Evolutionary conservation across 2,113 vertebrate species (phyloP), one percentile per base, ranked within the genome.

Genomic region (Archilochus colubris): DNA sequence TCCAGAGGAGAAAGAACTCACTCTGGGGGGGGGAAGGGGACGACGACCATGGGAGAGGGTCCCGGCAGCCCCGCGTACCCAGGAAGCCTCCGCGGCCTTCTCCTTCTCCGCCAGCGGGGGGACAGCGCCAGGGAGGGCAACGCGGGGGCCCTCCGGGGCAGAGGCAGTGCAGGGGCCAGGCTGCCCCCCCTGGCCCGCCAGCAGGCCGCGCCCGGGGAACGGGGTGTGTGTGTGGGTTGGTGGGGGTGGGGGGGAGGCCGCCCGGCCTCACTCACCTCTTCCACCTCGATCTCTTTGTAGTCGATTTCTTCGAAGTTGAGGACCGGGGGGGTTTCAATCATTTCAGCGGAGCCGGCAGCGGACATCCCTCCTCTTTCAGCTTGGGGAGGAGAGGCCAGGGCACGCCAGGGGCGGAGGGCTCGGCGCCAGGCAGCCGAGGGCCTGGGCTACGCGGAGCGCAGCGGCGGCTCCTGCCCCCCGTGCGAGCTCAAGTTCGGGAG

Each of bases 281-380:
- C 99, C 83, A 99, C 99, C 59, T 99, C 98, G 93, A 99, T 99
- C 93, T 99, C 99, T 92, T 98, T 98, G 97, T 99, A 99, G 89
- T 99, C 99, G 66, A 99, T 99, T 95, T 99, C 99, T 97, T 99
- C 99, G 95, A 99, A 99, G 82, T 99, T 99, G 97, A 99, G 99
- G 89, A 99, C 98, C 82, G 99, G 98, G 63, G 99, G 96, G 74
- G 98, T 99, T 97, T 99, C 99, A 91, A 99, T 98, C 99, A 99
- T 99, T 63, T 99, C 99, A 97, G 97, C 98, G n/a, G 98, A 97
- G 86, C 95, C 96, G 84, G 97, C 97, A 95, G 97, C 97, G 89
- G 98, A 98, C 97, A 98, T 99, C 97, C 98, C 96, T 97, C 90
- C 68, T 80, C 91, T 84, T 82, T 82, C 80, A 31, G 40, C 20